phyloP scores from a whole-genome alignment of 2,797 vertebrate genomes.

The Centropyge bicolor region DNA sequence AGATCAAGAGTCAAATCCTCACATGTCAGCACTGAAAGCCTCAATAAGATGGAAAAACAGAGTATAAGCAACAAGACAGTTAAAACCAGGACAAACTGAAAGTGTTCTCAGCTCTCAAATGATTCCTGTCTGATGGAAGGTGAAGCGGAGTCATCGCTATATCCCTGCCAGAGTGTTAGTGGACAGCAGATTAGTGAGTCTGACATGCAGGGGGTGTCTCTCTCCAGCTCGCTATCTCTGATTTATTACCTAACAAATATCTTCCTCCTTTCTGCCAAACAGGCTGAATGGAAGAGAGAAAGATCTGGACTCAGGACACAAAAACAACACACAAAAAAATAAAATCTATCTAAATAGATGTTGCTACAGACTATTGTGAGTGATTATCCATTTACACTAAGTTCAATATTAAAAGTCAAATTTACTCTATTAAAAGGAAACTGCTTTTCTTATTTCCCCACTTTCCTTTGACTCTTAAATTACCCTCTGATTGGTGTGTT shows the following conservation, averaged over 20 bases:
- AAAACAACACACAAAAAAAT: no score
- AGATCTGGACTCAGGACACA: no score
- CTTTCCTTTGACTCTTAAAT: no score
- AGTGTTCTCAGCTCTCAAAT: conserved; percentile 5
- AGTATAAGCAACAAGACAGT: neutral
- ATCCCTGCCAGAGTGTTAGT: conserved; percentile 29
- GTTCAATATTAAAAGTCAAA: no score
- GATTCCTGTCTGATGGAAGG: conserved; percentile 21
- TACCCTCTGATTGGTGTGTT: no score
- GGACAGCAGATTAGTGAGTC: conserved; percentile 31
- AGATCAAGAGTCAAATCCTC: conserved; percentile 13
- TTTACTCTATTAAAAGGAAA: no score
- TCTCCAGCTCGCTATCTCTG: neutral
- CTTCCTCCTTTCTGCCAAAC: neutral
- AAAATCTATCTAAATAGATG: no score
- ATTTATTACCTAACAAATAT: conserved; percentile 22
- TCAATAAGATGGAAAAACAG: neutral
- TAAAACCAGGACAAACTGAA: neutral
- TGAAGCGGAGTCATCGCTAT: conserved; percentile 30
- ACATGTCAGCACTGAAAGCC: neutral
- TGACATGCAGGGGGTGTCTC: conserved; percentile 9
- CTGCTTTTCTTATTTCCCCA: no score
- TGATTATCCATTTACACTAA: no score
- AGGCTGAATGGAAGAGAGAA: neutral
- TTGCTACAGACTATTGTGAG: no score